Conservation (phyloP, 2,888 invertebrate genomes). For the Rugalucina vietnamica region DNA sequence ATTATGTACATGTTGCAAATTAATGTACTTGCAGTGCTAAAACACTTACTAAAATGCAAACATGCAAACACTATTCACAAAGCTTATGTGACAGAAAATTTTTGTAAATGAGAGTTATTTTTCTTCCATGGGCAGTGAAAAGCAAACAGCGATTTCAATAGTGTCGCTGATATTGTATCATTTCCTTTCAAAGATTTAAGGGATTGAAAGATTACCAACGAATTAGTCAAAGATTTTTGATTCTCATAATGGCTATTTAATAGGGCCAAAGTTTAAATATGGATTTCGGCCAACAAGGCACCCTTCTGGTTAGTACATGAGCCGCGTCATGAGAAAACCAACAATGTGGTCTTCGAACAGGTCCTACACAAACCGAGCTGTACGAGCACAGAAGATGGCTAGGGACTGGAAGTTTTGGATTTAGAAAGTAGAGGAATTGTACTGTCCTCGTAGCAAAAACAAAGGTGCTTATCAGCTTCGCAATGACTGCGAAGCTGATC, state of each 20-base stretch:
- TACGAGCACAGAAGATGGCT: too few species aligned
- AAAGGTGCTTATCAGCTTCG: too few species aligned
- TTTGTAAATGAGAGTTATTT: conserved; percentile 10
- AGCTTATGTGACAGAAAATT: background rate
- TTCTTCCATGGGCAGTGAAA: conserved; percentile 20
- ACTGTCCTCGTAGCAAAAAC: too few species aligned
- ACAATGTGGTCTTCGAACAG: too few species aligned
- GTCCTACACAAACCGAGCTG: too few species aligned
- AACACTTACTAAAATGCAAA: too few species aligned
- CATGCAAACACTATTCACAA: background rate
- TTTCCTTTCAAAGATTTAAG: conserved; percentile 35
- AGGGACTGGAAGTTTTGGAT: too few species aligned
- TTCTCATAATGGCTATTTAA: conserved; percentile 59
- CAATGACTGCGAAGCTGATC: too few species aligned
- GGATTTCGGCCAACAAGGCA: conserved; percentile 15
- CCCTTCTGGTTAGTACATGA: background rate
- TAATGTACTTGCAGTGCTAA: too few species aligned
- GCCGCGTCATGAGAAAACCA: too few species aligned
- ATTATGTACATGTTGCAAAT: too few species aligned
- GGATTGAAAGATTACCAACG: conserved; percentile 56
- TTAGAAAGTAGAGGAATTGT: too few species aligned
- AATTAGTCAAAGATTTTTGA: conserved; percentile 53
- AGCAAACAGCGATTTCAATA: conserved; percentile 52
- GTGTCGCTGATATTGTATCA: conserved; percentile 51
- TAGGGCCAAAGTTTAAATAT: conserved; percentile 54